Conservation (phyloP, 2,797 vertebrate species). For the Acridotheres tristis region DNA sequence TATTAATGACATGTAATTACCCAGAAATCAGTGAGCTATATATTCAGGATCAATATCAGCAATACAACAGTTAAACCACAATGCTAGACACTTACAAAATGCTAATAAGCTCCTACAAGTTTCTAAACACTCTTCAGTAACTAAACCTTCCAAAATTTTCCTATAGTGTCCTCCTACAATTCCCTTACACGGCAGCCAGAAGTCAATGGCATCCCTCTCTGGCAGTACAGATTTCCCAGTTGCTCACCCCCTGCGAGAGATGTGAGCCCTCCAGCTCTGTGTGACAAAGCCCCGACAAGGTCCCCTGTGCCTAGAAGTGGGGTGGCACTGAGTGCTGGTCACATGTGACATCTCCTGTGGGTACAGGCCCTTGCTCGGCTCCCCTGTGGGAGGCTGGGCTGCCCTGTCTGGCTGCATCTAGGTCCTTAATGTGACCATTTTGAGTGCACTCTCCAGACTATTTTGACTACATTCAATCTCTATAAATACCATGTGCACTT, state of each 20-base stretch:
- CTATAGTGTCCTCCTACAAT: too few relatives aligned
- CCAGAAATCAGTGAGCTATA: neutral
- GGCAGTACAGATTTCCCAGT: fast-evolving
- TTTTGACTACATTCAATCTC: neutral
- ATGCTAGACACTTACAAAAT: neutral
- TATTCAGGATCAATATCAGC: neutral
- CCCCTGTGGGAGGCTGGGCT: fast-evolving
- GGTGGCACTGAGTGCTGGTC: neutral
- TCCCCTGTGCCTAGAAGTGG: neutral
- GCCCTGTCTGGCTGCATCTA: neutral
- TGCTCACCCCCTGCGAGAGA: neutral
- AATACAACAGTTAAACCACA: neutral
- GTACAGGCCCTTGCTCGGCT: neutral
- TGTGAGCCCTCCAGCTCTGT: neutral
- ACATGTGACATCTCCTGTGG: neutral
- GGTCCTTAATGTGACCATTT: neutral
- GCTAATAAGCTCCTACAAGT: neutral
- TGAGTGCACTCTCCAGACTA: neutral
- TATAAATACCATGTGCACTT: neutral
- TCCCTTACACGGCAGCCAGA: neutral
- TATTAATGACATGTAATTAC: neutral
- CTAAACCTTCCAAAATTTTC: neutral
- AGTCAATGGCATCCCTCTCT: fast-evolving
- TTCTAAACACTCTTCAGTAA: neutral
- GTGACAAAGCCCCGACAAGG: neutral